Evolutionary conservation across 1,140 invertebrate genomes (phyloP), one percentile per base, ranked within the genome.

Genomic region (Stegodyphus mimosarum): DNA sequence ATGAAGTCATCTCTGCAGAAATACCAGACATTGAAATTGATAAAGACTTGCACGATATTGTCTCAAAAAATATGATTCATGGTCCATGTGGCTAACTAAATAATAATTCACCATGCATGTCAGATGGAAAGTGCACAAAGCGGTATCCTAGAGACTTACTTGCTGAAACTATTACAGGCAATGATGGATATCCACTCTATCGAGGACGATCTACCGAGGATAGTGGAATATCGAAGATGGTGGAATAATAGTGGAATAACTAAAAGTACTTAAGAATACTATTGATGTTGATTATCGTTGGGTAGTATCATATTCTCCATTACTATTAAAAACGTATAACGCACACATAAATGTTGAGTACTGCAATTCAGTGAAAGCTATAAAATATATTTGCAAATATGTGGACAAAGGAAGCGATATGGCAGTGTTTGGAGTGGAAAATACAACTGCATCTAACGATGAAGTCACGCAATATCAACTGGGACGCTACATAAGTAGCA

Each of bases 71-170:
- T 76, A 92, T 92, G 92, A 91, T 92, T 83, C 92, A 93, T 90
- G 92, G 92, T 55, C 92, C 92, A 67, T 93, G 92, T 89, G 92
- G 91, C 48, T 6, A 51, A 55, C 67, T 90, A 0, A 92, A 92
- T 88, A 86, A 7, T 17, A 88, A 88, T 81, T 91, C 90, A 78
- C 91, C 63, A 9, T 92, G 92, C 88, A 92, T 92, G 91, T 78
- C 67, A 52, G 89, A 91, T 80, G 90, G 90, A 49, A 90, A 90
- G 76, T 92, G 91, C 88, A 88, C 89, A 0, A 92, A 92, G 87
- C 60, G 71, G 50, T 92, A 87, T 88, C 90, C 91, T 55, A 79
- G 85, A 87, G 69, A 76, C 9, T 89, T 91, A 18, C 60, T 86
- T 4, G 78, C 80, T 15, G 89, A 90, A 55, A 92, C 91, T 15